Conservation (phyloP, 2,113 vertebrate species). For the Syngnathus typhle region DNA sequence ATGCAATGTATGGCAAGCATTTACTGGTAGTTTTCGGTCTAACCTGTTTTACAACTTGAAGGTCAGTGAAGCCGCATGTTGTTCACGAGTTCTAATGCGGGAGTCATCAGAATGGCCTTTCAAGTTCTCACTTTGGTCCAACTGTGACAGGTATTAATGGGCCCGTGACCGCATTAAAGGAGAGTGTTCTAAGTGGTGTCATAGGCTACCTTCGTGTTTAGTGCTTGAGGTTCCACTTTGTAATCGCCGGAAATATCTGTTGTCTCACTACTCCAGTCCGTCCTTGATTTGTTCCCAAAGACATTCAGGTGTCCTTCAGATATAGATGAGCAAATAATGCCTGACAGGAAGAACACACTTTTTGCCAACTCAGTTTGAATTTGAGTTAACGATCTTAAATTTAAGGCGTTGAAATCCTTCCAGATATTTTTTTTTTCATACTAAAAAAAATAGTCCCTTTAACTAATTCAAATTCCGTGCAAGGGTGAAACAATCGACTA, state of each 20-base stretch:
- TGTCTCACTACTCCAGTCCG: not conserved
- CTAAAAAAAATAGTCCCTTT: no score
- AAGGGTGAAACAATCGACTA: no score
- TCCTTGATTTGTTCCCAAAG: not conserved
- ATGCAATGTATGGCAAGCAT: not conserved
- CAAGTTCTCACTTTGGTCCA: not conserved
- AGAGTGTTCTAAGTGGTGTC: slow-evolving; percentile 1
- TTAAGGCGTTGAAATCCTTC: no score
- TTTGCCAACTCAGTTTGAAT: no score
- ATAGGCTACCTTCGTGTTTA: not conserved
- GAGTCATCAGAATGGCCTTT: not conserved
- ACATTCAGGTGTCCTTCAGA: not conserved
- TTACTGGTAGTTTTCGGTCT: not conserved
- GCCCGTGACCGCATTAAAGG: not conserved
- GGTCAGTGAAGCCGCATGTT: not conserved
- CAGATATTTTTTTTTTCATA: no score
- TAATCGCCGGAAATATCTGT: slow-evolving; percentile 1
- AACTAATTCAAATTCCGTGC: no score
- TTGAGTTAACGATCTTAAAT: no score
- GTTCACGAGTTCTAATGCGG: not conserved
- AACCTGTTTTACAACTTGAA: not conserved
- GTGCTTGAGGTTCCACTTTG: slow-evolving; percentile 3
- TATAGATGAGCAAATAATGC: not conserved
- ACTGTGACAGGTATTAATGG: not conserved
- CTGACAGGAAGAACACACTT: no score